These are phyloP conservation scores for Parauchenoglanis ngamensis DNA, from an alignment of 2,797 vertebrate species.

Conservation along the genomic window DNA sequence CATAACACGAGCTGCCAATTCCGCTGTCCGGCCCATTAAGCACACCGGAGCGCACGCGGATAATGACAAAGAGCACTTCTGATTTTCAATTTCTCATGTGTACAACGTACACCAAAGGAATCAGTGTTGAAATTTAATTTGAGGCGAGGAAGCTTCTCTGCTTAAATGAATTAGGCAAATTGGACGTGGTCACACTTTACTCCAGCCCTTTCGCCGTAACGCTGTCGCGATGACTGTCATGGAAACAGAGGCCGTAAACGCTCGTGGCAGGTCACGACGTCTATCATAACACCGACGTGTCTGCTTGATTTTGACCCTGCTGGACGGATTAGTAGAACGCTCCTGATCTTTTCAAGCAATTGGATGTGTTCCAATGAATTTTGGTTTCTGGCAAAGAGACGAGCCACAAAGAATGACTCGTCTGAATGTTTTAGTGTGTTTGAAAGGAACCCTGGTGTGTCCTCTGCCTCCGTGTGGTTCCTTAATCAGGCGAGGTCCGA, in stretches of 20 bases:
- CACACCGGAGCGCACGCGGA: neutral
- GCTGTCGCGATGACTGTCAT: conserved; percentile 24
- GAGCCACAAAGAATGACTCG: neutral
- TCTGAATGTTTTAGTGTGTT: neutral
- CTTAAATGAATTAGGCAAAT: conserved; percentile 36
- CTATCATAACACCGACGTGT: conserved; percentile 14
- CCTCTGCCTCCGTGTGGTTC: neutral
- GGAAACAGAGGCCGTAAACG: conserved; percentile 7
- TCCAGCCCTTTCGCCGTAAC: neutral
- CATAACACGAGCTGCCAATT: conserved; percentile 29
- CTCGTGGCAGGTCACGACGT: conserved; percentile 16
- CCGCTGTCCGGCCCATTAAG: conserved; percentile 25
- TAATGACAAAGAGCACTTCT: conserved; percentile 24
- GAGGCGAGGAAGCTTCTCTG: conserved; percentile 10
- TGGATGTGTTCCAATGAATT: neutral
- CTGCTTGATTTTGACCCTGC: conserved; percentile 21
- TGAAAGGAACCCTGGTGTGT: neutral
- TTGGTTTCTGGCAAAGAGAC: neutral
- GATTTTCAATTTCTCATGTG: conserved; percentile 28
- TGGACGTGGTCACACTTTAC: conserved; percentile 2
- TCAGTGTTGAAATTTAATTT: conserved; percentile 32
- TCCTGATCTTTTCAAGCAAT: neutral
- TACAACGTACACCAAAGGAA: conserved; percentile 3
- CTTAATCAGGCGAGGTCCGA: neutral
- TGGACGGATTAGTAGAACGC: neutral